Percentiles rank a stretch among this genome's conserved stretches.
These are phyloP conservation scores for Manacus vitellinus DNA, from an alignment of 2,113 vertebrate species.

Conservation along the genomic window DNA sequence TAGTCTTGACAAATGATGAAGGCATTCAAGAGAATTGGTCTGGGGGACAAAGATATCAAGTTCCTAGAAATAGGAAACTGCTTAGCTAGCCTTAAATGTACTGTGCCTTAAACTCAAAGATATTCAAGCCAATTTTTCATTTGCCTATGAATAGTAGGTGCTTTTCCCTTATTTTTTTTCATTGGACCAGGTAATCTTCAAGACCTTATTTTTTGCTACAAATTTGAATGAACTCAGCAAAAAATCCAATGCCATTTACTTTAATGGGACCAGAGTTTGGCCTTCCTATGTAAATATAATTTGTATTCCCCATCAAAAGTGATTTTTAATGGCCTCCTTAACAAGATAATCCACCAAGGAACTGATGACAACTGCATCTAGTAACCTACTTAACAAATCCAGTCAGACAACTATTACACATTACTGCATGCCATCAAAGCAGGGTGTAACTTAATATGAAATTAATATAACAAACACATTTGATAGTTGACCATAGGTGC, in stretches of 20 bases:
- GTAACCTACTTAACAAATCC: constrained; percentile 49
- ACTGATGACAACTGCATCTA: not conserved
- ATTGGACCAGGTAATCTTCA: not conserved
- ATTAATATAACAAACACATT: not conserved
- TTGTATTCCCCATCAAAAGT: not conserved
- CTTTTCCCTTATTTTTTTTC: not conserved
- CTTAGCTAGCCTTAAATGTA: not conserved
- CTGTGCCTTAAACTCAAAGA: not conserved
- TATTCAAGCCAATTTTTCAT: not conserved
- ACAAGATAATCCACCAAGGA: constrained; percentile 31
- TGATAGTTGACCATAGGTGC: not conserved
- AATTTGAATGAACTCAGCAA: not conserved
- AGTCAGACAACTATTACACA: constrained; percentile 31
- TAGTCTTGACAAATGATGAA: not conserved
- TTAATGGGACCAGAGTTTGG: not conserved
- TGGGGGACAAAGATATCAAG: not conserved
- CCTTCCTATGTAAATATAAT: not conserved
- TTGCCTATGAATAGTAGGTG: not conserved
- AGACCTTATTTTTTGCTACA: not conserved
- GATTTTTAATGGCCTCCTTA: constrained; percentile 17
- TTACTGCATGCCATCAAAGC: not conserved
- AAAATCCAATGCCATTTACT: not conserved
- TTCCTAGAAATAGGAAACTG: not conserved
- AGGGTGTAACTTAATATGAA: constrained; percentile 43
- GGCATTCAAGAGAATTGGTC: not conserved